A percentile compares a stretch with the other conserved stretches of the same genome.
phyloP scores from a whole-genome alignment of 1,140 invertebrate species.

The Drosophila bocki region DNA sequence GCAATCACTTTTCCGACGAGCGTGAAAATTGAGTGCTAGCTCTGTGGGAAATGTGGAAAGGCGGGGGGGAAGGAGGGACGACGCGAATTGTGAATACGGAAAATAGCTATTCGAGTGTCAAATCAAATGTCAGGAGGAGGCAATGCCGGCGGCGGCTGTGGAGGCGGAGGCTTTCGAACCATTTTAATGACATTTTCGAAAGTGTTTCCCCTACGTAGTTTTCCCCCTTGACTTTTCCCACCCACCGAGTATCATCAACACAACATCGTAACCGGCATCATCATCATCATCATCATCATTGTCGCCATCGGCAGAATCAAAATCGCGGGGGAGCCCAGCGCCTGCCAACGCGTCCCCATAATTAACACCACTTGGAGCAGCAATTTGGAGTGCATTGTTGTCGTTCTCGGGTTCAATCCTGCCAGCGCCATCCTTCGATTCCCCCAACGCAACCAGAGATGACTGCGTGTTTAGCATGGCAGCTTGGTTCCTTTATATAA shows the following conservation, averaged over 20 bases:
- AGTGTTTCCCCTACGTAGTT: constrained; percentile 53
- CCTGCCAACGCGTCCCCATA: constrained; percentile 16
- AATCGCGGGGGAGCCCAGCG: not conserved
- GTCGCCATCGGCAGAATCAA: constrained; percentile 14
- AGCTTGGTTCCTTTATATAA: no score
- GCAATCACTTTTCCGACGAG: constrained; percentile 59
- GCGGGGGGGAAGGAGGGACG: not conserved
- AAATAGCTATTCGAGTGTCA: constrained; percentile 78
- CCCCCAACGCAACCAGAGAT: not conserved
- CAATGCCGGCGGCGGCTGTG: not conserved
- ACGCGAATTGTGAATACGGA: constrained; percentile 48
- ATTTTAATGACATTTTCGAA: constrained; percentile 68
- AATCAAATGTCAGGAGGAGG: constrained; percentile 66
- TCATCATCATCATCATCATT: not conserved
- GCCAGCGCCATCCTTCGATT: constrained; percentile 4
- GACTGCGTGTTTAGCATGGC: not conserved
- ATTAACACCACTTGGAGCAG: constrained; percentile 42
- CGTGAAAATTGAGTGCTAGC: constrained; percentile 70
- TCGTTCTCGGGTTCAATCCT: constrained; percentile 5
- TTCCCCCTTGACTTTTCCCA: not conserved
- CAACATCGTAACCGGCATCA: constrained; percentile 24
- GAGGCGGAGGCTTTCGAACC: constrained; percentile 29
- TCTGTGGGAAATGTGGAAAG: constrained; percentile 23
- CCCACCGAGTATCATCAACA: constrained; percentile 17
- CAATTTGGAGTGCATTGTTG: constrained; percentile 43